phyloP scores from a whole-genome alignment of 1,140 invertebrate genomes.

The Drosophila nasuta region DNA sequence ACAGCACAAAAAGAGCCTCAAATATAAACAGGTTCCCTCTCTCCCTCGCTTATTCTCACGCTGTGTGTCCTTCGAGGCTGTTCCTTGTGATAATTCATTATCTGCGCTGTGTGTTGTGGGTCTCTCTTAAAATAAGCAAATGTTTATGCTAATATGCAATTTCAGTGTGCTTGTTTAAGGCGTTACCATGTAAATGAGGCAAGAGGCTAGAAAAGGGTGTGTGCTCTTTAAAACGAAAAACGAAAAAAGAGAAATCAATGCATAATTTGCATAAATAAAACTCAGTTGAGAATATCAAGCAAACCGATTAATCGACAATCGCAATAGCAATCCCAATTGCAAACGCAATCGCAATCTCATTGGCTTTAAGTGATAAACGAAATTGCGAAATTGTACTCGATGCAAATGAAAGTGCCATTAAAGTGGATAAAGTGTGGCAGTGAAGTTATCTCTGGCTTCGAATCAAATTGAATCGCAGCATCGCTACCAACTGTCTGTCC shows the following conservation, averaged over 20 bases:
- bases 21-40: not conserved
- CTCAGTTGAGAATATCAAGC: not conserved
- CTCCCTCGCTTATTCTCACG: too few species aligned
- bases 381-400: constrained; percentile 8
- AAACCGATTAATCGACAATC: not conserved
- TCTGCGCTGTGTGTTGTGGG: constrained; percentile 4
- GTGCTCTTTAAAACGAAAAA: not conserved
- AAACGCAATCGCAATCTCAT: too few species aligned
- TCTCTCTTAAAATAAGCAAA: constrained; percentile 8
- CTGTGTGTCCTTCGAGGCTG: not conserved
- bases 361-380: too few species aligned
- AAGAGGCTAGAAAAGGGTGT: constrained; percentile 1
- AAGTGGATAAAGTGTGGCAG: constrained; percentile 6
- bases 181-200: not conserved
- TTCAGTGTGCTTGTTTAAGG: constrained; percentile 16
- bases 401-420: constrained; percentile 61
- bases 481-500: not conserved
- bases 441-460: constrained; percentile 25
- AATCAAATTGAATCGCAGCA: constrained; percentile 37
- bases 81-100: constrained; percentile 37
- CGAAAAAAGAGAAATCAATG: too few species aligned
- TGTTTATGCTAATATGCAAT: constrained; percentile 46
- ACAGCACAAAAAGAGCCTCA: not conserved
- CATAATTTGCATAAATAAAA: too few species aligned
- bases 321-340: not conserved